Evolutionary conservation across 2,888 invertebrate species (phyloP).

Genomic region (Onchidella celtica): DNA sequence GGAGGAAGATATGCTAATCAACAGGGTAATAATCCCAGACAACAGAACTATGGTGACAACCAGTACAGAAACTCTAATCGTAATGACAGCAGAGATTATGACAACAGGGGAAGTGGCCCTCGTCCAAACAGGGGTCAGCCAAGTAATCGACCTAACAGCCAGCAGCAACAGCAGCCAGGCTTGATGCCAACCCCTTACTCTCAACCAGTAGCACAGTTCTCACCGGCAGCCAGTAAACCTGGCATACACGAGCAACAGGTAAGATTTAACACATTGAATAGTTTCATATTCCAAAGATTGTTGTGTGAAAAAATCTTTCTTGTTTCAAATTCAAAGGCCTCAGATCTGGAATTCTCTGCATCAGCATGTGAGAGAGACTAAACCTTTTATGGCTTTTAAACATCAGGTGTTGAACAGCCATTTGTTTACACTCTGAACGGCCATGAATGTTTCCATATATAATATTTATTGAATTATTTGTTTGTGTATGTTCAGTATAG

Average conservation of each 20-base stretch:
- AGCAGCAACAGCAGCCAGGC: slow-evolving; percentile 8
- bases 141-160: slow-evolving; percentile 21
- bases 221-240: slow-evolving; percentile 3
- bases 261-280: background rate
- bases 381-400: no score
- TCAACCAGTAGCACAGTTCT: slow-evolving; percentile 11
- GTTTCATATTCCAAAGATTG: background rate
- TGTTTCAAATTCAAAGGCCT: background rate
- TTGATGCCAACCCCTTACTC: slow-evolving; percentile 11
- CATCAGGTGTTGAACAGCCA: no score
- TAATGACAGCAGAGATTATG: background rate
- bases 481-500: no score
- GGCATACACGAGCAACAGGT: slow-evolving; percentile 9
- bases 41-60: slow-evolving; percentile 37
- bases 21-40: slow-evolving; percentile 28
- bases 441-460: no score
- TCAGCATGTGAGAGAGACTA: no score
- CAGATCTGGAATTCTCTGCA: no score
- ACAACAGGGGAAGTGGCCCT: background rate
- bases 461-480: no score
- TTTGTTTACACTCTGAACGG: no score
- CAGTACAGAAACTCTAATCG: slow-evolving; percentile 33
- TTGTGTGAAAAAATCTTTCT: background rate
- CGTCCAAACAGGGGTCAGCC: background rate
- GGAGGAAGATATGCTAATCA: background rate